These are phyloP conservation scores for Vidua macroura DNA, from an alignment of 2,113 vertebrate species.

Conservation along the genomic window DNA sequence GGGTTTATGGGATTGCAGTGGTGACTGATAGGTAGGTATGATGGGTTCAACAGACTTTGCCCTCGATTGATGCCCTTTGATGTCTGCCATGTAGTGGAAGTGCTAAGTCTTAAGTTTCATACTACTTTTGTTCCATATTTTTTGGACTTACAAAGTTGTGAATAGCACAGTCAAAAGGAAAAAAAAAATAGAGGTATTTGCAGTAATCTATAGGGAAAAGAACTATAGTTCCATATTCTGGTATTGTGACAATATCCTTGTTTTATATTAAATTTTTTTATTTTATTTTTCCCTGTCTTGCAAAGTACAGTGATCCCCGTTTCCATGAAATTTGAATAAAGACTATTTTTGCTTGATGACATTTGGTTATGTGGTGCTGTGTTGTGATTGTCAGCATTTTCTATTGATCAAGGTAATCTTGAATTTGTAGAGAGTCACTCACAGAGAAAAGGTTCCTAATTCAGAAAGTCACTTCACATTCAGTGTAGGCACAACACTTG, in stretches of 20 bases:
- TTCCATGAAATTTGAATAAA: slow-evolving; percentile 86
- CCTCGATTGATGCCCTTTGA: slow-evolving; percentile 69
- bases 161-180: slow-evolving; percentile 73
- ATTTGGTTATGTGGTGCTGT: slow-evolving; percentile 51
- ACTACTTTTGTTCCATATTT: slow-evolving; percentile 72
- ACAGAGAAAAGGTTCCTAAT: not conserved
- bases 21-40: slow-evolving; percentile 71
- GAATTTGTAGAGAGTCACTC: not conserved
- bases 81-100: slow-evolving; percentile 80
- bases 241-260: slow-evolving; percentile 83
- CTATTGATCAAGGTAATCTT: rapidly evolving
- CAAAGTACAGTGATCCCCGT: slow-evolving; percentile 79
- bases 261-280: slow-evolving; percentile 81
- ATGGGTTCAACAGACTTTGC: slow-evolving; percentile 63
- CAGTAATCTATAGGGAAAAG: slow-evolving; percentile 74
- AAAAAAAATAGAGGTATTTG: slow-evolving; percentile 56
- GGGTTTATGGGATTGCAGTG: slow-evolving; percentile 59
- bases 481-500: not conserved
- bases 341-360: slow-evolving; percentile 84
- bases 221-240: slow-evolving; percentile 77
- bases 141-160: slow-evolving; percentile 74
- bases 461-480: not conserved
- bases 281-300: slow-evolving; percentile 78
- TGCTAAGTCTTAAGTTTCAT: slow-evolving; percentile 78
- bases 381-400: not conserved